phyloP scores from a whole-genome alignment of 2,113 vertebrate species.

The Thomomys bottae region DNA sequence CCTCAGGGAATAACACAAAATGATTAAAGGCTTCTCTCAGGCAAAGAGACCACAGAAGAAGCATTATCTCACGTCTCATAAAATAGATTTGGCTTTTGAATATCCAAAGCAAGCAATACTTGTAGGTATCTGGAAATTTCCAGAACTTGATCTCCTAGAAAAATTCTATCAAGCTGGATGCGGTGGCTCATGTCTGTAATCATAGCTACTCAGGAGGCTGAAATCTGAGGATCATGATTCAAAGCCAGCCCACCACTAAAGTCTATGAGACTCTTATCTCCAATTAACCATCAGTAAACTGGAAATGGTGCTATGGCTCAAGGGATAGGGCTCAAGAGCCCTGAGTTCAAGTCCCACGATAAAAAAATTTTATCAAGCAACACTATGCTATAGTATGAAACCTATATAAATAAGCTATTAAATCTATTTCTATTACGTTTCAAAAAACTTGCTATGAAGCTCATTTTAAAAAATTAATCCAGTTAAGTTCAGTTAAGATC shows the following conservation, averaged over 20 bases:
- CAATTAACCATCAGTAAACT: too few relatives aligned
- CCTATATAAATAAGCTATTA: constrained; percentile 47
- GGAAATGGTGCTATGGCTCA: too few relatives aligned
- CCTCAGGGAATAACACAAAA: constrained; percentile 65
- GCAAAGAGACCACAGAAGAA: background rate
- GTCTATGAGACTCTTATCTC: too few relatives aligned
- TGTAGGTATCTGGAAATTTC: constrained; percentile 71
- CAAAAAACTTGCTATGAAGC: constrained; percentile 34
- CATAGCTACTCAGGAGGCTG: too few relatives aligned
- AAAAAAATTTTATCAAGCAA: constrained; percentile 50
- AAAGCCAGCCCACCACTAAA: too few relatives aligned
- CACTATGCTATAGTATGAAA: constrained; percentile 35
- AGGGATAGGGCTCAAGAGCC: too few relatives aligned
- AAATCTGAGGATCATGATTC: too few relatives aligned
- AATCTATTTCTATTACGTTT: constrained; percentile 39
- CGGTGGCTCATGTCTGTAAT: too few relatives aligned
- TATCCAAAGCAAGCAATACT: constrained; percentile 46
- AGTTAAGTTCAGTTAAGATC: background rate
- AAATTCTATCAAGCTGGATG: constrained; percentile 44
- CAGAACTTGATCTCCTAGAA: constrained; percentile 48
- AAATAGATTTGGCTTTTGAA: constrained; percentile 57
- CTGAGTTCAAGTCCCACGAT: too few relatives aligned
- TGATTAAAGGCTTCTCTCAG: background rate
- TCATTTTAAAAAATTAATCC: constrained; percentile 23
- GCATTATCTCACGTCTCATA: constrained; percentile 60